Conservation (phyloP, 2,888 invertebrate genomes). For the Drosophila prostipennis region DNA sequence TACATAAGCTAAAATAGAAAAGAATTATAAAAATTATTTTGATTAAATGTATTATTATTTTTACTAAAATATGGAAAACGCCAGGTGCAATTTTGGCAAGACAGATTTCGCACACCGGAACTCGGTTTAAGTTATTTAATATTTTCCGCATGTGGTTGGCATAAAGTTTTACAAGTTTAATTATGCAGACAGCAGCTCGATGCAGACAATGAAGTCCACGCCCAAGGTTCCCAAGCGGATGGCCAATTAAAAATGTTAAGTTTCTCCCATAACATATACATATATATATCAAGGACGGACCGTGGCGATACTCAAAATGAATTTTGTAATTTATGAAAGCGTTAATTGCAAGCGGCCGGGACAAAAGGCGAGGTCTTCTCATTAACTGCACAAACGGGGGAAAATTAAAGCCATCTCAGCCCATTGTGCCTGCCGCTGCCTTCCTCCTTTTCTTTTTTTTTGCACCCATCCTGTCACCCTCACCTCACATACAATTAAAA, state of each 20-base stretch:
- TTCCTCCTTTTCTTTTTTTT: neutral
- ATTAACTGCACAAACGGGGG: constrained; percentile 50
- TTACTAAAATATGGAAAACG: neutral
- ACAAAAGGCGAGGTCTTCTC: constrained; percentile 27
- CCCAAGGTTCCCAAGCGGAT: constrained; percentile 6
- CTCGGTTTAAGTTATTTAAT: neutral
- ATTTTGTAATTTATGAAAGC: constrained; percentile 47
- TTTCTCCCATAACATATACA: constrained; percentile 11
- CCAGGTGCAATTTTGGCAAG: neutral
- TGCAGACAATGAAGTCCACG: constrained; percentile 25
- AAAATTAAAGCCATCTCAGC: constrained; percentile 51
- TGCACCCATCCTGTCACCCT: constrained; percentile 3
- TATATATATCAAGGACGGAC: constrained; percentile 1
- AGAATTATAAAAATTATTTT: no score
- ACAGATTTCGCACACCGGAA: neutral
- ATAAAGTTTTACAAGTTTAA: constrained; percentile 42
- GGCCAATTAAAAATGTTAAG: constrained; percentile 47
- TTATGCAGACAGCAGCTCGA: constrained; percentile 35
- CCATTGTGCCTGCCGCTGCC: constrained; percentile 12
- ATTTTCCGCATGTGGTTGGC: constrained; percentile 1
- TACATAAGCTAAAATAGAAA: no score
- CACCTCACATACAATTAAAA: constrained; percentile 56
- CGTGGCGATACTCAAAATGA: constrained; percentile 26
- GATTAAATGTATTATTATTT: no score
- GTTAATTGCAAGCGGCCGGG: constrained; percentile 42